Percentiles rank a stretch among this genome's conserved stretches.
Conservation (phyloP, 2,888 invertebrate species). For the Amorpha juglandis region DNA sequence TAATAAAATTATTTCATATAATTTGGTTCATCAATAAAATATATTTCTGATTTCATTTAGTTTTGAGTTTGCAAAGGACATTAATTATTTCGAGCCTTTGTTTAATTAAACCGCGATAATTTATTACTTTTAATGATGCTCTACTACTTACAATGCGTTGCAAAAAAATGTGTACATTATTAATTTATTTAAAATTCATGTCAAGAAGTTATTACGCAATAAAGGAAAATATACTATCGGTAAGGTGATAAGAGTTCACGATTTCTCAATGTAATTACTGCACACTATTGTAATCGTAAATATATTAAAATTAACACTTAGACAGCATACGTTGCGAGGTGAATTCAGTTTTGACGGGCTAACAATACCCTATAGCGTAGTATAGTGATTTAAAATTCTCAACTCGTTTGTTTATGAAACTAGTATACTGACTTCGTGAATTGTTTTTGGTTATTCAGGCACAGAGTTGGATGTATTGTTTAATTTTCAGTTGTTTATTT, state of each 20-base stretch:
- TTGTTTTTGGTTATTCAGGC: constrained; percentile 22
- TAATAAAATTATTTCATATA: not conserved
- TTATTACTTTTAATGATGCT: not conserved
- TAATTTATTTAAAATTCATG: constrained; percentile 6
- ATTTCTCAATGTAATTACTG: constrained; percentile 75
- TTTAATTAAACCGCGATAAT: not conserved
- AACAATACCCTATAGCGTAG: constrained; percentile 25
- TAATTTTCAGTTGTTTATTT: not conserved
- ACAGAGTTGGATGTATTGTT: not conserved
- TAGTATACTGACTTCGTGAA: constrained; percentile 13
- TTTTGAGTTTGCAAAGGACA: not conserved
- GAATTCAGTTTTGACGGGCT: constrained; percentile 37
- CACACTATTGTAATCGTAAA: constrained; percentile 74
- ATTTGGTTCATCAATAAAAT: not conserved
- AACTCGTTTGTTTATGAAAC: constrained; percentile 8
- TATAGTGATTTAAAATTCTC: not conserved
- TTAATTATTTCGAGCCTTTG: not conserved
- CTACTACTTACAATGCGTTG: constrained; percentile 16
- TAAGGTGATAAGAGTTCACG: constrained; percentile 56
- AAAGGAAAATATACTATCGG: constrained; percentile 46
- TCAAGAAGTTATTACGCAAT: constrained; percentile 30
- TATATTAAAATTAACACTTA: constrained; percentile 43
- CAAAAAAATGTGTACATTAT: constrained; percentile 19
- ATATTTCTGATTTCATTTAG: no score
- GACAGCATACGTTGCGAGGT: constrained; percentile 35